A percentile compares a stretch with the other conserved stretches of the same genome.
phyloP scores from a whole-genome alignment of 2,888 invertebrate genomes.

The Augochlorella aurata region DNA sequence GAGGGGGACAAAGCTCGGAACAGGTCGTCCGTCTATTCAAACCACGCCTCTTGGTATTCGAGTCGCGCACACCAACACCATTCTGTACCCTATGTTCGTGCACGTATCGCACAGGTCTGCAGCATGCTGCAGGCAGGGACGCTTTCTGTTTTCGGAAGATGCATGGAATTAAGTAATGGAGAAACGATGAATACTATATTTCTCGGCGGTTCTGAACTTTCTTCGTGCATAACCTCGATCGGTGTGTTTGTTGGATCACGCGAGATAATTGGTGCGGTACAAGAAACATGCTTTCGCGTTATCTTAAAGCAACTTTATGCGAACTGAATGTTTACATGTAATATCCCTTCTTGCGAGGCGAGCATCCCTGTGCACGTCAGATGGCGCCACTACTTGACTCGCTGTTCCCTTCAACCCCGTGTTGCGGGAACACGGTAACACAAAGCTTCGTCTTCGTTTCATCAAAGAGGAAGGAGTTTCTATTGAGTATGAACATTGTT shows the following conservation, averaged over 20 bases:
- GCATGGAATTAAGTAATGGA: neutral
- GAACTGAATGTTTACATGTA: neutral
- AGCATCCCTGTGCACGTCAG: constrained; percentile 28
- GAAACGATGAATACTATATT: neutral
- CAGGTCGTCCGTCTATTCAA: constrained; percentile 62
- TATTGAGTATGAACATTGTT: neutral
- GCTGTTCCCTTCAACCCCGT: constrained; percentile 46
- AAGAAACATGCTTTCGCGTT: neutral
- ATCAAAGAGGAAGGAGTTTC: neutral
- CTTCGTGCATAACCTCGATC: neutral
- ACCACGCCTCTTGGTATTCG: constrained; percentile 64
- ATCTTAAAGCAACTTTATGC: neutral
- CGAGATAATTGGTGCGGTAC: neutral
- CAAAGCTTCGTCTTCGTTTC: constrained; percentile 11
- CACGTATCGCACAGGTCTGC: constrained; percentile 16
- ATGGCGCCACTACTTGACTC: constrained; percentile 39
- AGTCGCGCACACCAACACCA: constrained; percentile 41
- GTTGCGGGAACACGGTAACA: constrained; percentile 33
- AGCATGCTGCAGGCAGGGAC: constrained; percentile 24
- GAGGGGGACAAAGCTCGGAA: constrained; percentile 46
- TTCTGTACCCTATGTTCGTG: constrained; percentile 12
- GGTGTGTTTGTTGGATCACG: neutral
- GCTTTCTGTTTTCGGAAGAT: constrained; percentile 17
- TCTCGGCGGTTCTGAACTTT: neutral
- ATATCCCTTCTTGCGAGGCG: neutral